phyloP scores from a whole-genome alignment of 2,888 invertebrate genomes.

The Limnephilus rhombicus region DNA sequence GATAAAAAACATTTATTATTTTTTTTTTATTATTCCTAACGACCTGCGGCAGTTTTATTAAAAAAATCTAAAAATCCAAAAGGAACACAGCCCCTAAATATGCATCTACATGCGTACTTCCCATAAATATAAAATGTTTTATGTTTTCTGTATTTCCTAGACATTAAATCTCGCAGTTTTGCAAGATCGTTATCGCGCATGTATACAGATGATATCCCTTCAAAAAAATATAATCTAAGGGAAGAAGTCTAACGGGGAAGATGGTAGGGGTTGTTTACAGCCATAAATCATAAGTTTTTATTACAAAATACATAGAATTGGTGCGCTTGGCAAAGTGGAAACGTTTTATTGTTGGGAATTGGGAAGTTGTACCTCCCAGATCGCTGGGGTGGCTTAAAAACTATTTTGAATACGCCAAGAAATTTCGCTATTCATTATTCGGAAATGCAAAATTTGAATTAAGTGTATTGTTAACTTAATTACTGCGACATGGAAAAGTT shows the following conservation, averaged over 20 bases:
- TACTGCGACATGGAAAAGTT: background rate
- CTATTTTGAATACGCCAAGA: slow-evolving; percentile 26
- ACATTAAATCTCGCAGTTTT: background rate
- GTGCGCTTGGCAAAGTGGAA: slow-evolving; percentile 30
- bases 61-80: too few species aligned
- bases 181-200: background rate
- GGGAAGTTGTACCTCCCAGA: slow-evolving; percentile 10
- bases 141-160: background rate
- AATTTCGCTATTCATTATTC: background rate
- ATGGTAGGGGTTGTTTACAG: background rate
- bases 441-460: background rate
- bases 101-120: background rate
- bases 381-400: background rate
- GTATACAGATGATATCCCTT: background rate
- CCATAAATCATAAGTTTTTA: slow-evolving; percentile 40
- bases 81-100: too few species aligned
- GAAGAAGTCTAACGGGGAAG: background rate
- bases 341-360: slow-evolving; percentile 21
- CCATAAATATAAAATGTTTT: background rate
- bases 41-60: too few species aligned
- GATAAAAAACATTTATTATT: too few species aligned
- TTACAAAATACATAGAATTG: slow-evolving; percentile 9
- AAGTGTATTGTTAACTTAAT: background rate
- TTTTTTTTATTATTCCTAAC: too few species aligned
- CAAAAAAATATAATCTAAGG: background rate